Conservation (phyloP, 2,797 vertebrate genomes). For the Sebastes glaucus region DNA sequence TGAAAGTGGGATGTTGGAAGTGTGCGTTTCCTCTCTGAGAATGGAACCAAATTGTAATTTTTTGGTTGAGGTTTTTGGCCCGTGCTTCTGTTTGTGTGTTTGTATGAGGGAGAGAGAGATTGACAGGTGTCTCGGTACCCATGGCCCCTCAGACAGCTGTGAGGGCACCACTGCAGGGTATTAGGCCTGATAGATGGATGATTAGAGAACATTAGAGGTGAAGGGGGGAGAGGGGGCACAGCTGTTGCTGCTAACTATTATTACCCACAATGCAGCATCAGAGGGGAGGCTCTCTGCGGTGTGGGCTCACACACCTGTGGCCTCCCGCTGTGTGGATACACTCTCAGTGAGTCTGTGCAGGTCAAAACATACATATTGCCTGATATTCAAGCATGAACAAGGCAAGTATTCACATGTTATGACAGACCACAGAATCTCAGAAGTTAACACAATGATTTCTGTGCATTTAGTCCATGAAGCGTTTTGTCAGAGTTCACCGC, state of each 20-base stretch:
- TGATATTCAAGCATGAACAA: not conserved
- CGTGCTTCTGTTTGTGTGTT: constrained; percentile 3
- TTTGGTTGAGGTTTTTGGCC: not conserved
- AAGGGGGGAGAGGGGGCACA: constrained; percentile 70
- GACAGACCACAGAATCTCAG: not conserved
- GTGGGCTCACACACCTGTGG: constrained; percentile 83
- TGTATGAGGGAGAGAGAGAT: constrained; percentile 54
- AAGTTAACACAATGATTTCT: not conserved
- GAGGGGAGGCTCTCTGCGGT: constrained; percentile 59
- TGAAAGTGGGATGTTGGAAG: not conserved
- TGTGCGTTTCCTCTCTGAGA: not conserved
- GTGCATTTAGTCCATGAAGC: not conserved
- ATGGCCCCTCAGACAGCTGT: constrained; percentile 79
- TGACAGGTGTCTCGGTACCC: constrained; percentile 78
- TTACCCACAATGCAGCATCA: constrained; percentile 81
- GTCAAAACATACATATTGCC: constrained; percentile 48
- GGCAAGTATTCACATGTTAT: not conserved
- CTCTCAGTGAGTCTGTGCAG: constrained; percentile 44
- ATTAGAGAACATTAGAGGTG: constrained; percentile 88
- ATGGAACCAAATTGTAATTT: not conserved
- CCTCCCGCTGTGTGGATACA: constrained; percentile 74
- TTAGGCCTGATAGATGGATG: constrained; percentile 84
- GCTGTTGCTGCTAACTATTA: constrained; percentile 82
- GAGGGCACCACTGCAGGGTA: constrained; percentile 82
- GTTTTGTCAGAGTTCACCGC: not conserved